Evolutionary conservation across 2,113 vertebrate species (phyloP), one percentile per base, ranked within the genome.

Genomic region (Hassar affinis): DNA sequence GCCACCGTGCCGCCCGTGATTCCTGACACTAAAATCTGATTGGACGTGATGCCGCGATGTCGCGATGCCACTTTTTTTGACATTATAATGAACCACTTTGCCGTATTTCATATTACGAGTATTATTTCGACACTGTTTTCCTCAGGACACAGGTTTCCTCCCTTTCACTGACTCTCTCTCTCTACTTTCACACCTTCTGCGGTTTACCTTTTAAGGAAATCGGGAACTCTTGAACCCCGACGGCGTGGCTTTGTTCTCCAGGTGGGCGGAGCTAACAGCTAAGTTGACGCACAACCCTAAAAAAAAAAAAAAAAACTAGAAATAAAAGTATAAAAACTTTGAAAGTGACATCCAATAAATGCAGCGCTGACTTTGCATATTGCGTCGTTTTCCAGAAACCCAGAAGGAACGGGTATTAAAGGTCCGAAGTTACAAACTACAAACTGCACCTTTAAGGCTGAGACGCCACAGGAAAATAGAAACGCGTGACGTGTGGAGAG

Each of bases 371-470:
- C 38, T 77, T 22, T 56, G 51, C 18, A 38, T 56, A 56, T 56
- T 25, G 9, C 47, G 8, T 76, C 2, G 22, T 22, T 35, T 30
- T 72, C 49, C 17, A 20, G 56, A 15, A 49, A 45, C 6, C 38
- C 66, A 0, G 12, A 51, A 51, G 1, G 12, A 51, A 51, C 6
- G 2, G 18, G 12, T 54, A 12, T 54, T 20, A 76, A 76, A 76
- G 30, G 38, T 42, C 2, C 8, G 11, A 77, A 3, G 56, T 8
- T 64, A 79, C 45, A 79, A 79, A 79, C 78, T 79, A 79, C 78
- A 79, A 62, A 79, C 57, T 64, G 78, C 59, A 79, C 57, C 78
- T 79, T 64, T 79, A 79, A 79, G 25, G 77, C 77, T 78, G 6
- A 7, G 27, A 0, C 61, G 22, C 3, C 6, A 47, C 49, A 49